A percentile compares a stretch with the other conserved stretches of the same genome.
Conservation (phyloP, 1,140 invertebrate genomes). For the Cephus cinctus region DNA sequence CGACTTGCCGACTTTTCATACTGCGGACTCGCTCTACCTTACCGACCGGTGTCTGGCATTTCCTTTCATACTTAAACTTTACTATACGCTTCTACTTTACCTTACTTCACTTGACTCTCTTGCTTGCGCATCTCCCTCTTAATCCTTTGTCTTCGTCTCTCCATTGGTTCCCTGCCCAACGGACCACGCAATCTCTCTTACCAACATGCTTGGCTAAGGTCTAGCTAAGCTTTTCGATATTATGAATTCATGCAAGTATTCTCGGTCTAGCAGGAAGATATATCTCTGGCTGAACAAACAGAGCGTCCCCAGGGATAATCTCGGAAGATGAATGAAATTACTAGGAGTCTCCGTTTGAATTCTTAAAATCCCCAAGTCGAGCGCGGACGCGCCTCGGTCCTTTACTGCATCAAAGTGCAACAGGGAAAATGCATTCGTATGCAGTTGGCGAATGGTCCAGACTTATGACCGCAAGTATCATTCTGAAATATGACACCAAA, state of each 20-base stretch:
- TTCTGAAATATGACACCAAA: constrained; percentile 43
- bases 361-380: background rate
- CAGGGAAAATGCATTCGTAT: constrained; percentile 29
- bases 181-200: no score
- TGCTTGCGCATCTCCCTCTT: no score
- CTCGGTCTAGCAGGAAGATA: background rate
- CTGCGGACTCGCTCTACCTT: no score
- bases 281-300: constrained; percentile 4
- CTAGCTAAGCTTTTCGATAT: background rate
- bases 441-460: constrained; percentile 20
- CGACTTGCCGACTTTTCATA: no score
- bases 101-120: no score
- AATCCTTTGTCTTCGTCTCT: no score
- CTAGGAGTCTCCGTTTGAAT: background rate
- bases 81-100: no score
- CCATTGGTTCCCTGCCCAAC: no score
- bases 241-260: constrained; percentile 10
- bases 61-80: no score
- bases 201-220: no score
- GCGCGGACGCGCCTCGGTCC: background rate
- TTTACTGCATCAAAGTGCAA: background rate
- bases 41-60: no score
- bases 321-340: constrained; percentile 7
- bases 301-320: constrained; percentile 3
- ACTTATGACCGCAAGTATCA: constrained; percentile 33